Base-by-base conservation (phyloP, 2,888 invertebrate species). In the Macrophya alboannulata region DNA sequence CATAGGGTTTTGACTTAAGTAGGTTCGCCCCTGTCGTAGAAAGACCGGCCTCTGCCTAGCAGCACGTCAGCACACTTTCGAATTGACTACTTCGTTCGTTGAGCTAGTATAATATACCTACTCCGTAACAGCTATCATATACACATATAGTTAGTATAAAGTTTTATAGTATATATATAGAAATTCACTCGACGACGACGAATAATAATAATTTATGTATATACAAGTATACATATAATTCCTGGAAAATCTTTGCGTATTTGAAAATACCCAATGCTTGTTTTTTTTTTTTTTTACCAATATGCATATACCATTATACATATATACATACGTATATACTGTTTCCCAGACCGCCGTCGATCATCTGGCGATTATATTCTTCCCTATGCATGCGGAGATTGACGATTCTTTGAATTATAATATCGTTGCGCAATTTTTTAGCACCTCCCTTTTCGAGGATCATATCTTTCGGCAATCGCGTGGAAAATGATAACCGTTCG, bases 11-110 rank as follows among this genome's bases (percentile, higher is more conserved):
- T 2, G 2, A 4, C 10, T 55, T 12, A 10, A 65, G 48, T 68
- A 72, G 88, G 86, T 90, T 87, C 90, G 89, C 87, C 87, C 87
- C 90, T 90, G 89, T 87, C 87, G 86, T 90, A 87, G 89, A 91
- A 88, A 90, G 89, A 90, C 88, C 81, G 81, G 81, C 81, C 81
- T 48, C 74, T 55, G 55, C 55, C 55, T 81, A 81, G 62, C 62
- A 62, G 81, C 81, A 77, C 83, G 68, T 68, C 83, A 83, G 83
- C 83, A 83, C 83, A 83, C 91, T 91, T 91, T 91, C 91, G 89
- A 91, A 91, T 90, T 89, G 88, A 89, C 90, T 88, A 90, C 88
- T 84, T 87, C 85, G 84, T 43, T 79, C 81, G 55, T 68, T n/a
- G 55, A n/a, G 55, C 55, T 55, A 25, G 25, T 48, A 45, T 76